A percentile compares a stretch with the other conserved stretches of the same genome.
phyloP scores from a whole-genome alignment of 2,888 invertebrate genomes.

The Lasioglossum zephyrum region DNA sequence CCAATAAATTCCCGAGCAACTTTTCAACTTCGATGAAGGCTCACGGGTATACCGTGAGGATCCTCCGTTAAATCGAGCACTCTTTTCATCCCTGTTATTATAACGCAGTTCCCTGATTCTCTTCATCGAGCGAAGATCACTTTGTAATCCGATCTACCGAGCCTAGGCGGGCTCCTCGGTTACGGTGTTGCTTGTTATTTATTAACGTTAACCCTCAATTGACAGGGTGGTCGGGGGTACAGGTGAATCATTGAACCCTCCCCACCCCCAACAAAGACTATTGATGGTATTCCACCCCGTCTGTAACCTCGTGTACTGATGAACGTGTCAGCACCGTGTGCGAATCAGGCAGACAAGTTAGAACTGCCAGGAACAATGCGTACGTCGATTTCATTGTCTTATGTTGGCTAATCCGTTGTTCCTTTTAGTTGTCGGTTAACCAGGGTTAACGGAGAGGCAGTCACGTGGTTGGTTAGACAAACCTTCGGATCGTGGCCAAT shows the following conservation, averaged over 20 bases:
- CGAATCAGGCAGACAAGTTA: neutral
- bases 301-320: neutral
- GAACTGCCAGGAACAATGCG: neutral
- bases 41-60: neutral
- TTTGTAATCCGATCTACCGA: neutral
- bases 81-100: neutral
- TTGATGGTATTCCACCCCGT: neutral
- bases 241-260: neutral
- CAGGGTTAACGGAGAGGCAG: neutral
- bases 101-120: neutral
- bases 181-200: constrained; percentile 14
- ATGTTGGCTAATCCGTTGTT: neutral
- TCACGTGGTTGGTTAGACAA: neutral
- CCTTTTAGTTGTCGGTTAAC: neutral
- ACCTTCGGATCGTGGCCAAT: constrained; percentile 17
- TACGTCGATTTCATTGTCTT: neutral
- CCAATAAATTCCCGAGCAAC: constrained; percentile 17
- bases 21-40: neutral
- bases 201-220: constrained; percentile 43
- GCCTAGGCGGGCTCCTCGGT: neutral
- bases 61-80: constrained; percentile 11
- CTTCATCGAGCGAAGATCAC: neutral
- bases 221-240: neutral
- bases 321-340: neutral
- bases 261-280: neutral